Evolutionary conservation across 2,888 invertebrate genomes (phyloP), one percentile per base, ranked within the genome.

Genomic region (Cryptophagus acutangulus): DNA sequence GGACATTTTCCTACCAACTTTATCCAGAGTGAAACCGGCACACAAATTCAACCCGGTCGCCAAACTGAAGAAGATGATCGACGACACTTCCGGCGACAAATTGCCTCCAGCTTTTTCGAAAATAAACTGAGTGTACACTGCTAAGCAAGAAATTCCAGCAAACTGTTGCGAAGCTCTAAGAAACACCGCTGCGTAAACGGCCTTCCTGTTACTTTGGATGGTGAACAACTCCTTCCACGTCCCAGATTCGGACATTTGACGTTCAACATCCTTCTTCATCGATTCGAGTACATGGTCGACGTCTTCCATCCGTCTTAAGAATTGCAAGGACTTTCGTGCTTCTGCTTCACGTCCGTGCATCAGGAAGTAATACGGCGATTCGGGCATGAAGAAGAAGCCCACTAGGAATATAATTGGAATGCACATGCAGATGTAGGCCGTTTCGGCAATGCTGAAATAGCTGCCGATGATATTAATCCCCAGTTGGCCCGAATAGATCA

Each of bases 331-430:
- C 6, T 36, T 34, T 41, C 43, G 37, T 5, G 60, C 60, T 38
- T 54, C 48, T 3, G 49, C 46, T 18, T 48, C 33, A 5, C 47
- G 45, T 33, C 56, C 56, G 3, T 13, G 4, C 54, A 57, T 58
- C n/a, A 58, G 17, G 10, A 45, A 49, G 38, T 43, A 61, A 41
- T 60, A 60, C 0, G 60, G 59, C 5, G 52, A 43, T 69, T 84
- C 84, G 9, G 82, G 82, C 58, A 82, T 69, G 58, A 76, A 76
- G 31, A 63, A 6, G 62, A 81, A 77, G 12, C 73, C 66, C 13
- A 76, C 35, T 17, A 79, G 63, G 55, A 79, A 76, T 25, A 76
- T 51, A 30, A 78, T 63, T 9, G 81, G 77, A 38, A 79, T 68
- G 47, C 74, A 60, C 51, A 77, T 66, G 58, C 77, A 78, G 61